Base-by-base conservation (phyloP, 2,113 vertebrate genomes). In the Zapus hudsonius region DNA sequence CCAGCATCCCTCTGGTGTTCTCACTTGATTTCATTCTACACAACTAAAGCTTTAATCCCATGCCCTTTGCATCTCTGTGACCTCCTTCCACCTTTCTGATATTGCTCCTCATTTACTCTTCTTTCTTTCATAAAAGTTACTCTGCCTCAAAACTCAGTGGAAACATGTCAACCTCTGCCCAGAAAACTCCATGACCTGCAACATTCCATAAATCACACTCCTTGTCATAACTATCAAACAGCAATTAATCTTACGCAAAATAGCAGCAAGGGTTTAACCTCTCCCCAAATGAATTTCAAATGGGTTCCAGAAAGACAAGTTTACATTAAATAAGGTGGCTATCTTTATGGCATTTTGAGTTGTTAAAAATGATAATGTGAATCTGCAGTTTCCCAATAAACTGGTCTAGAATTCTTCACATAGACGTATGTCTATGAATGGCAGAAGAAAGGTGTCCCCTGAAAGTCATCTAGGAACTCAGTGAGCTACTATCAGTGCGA, bases 41-140 rank as follows among this genome's bases (percentile, higher is more conserved):
- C 22, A 47, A 76, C 25, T 61, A 33, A 36, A 78, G 16, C 2
- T 36, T 29, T 3, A 59, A 11, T 27, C 17, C 73, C 61, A 61
- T 52, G 47, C 29, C 29, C 52, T 36, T 63, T n/a, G 38, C 44
- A 79, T n/a, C 20, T 69, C 2, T 38, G 38, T 74, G 44, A 94
- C 69, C 63, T 80, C 40, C 55, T 92, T 52, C 25, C 31, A 83
- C 29, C 33, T 33, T 86, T 85, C 79, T 91, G 57, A 69, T 42
- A 66, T 61, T 88, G 69, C 23, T 66, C 84, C 52, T 67, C 80
- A 87, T 94, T 86, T 91, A 91, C 57, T 93, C n/a, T 47, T 89
- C 17, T 67, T 82, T 67, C 76, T 91, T 76, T 80, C 17, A 7
- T 86, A 44, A 74, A 57, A 69, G 59, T 83, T 72, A 61, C 79